A percentile compares a stretch with the other conserved stretches of the same genome.
phyloP scores from a whole-genome alignment of 2,797 vertebrate species.

The Botia kubotai region DNA sequence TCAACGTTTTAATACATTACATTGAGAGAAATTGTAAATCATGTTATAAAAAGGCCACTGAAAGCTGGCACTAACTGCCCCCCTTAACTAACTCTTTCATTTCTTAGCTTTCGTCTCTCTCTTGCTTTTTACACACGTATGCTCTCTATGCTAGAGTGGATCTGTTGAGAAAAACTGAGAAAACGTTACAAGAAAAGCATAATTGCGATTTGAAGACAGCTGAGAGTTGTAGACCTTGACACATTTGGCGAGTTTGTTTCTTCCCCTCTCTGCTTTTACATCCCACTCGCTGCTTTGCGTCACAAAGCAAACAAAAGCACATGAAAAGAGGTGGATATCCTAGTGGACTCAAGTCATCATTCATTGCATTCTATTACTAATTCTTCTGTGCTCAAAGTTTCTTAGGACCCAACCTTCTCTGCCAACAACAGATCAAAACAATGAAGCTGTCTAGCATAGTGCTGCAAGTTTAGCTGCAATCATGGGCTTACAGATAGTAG shows the following conservation, averaged over 20 bases:
- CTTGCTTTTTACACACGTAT: conserved; percentile 47
- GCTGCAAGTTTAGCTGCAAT: not conserved
- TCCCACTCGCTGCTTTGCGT: conserved; percentile 20
- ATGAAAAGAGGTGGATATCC: conserved; percentile 47
- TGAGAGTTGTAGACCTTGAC: conserved; percentile 61
- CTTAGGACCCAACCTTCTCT: conserved; percentile 6
- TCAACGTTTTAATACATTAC: conserved; percentile 99
- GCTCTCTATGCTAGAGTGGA: conserved; percentile 73
- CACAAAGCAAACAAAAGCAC: conserved; percentile 37
- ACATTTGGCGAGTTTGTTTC: conserved; percentile 63
- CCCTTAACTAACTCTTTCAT: conserved; percentile 55
- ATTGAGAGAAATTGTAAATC: conserved; percentile 99
- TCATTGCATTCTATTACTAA: conserved; percentile 19
- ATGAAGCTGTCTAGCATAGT: not conserved
- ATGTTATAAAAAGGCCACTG: conserved; percentile 84
- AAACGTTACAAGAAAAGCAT: conserved; percentile 66
- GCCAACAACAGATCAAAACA: conserved; percentile 2
- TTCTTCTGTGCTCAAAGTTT: conserved; percentile 15
- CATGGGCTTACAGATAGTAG: not conserved
- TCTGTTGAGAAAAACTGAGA: conserved; percentile 77
- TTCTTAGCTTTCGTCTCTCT: conserved; percentile 50
- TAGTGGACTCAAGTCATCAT: conserved; percentile 32
- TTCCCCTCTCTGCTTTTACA: conserved; percentile 43
- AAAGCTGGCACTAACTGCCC: conserved; percentile 80
- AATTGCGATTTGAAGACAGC: conserved; percentile 60